Evolutionary conservation across 2,113 vertebrate genomes (phyloP), one percentile per base, ranked within the genome.

Genomic region (Oncorhynchus gorbuscha): DNA sequence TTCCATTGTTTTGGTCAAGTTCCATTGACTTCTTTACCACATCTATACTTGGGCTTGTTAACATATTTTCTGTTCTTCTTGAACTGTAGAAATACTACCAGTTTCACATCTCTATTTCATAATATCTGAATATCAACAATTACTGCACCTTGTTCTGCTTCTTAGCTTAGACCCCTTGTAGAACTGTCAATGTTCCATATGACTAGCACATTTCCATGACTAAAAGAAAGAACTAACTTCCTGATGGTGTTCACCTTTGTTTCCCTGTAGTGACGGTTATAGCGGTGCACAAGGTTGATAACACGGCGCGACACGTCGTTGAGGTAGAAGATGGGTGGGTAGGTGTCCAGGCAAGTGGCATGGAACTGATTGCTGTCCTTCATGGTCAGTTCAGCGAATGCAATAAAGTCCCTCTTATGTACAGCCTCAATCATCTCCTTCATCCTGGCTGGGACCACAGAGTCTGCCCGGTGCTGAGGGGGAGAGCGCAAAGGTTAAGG

Each of bases 311-410:
- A 99, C 55, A 94, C 75, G 61, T 94, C 93, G 0, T 78, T 98
- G 69, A 99, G 95, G 92, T 99, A 99, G 83, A 96, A 97, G 87
- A 99, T 96, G 28, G 98, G 98, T 0, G 97, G 98, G 84, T 95
- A 97, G 22, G 97, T 99, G 90, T 99, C 98, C 0, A 99, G 93
- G 87, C 98, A 99, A 73, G 94, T 97, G 85, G 98, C 96, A 0
- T 99, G 98, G 83, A 98, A 98, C 90, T 99, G 98, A 91, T 98
- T 99, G 88, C 98, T 99, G 89, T 99, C 97, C 82, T 91, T 93
- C 97, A 99, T 99, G 84, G 97, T 95, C 55, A 99, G 92, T 82
- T 94, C 92, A 26, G 93, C 97, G 0, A 99, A 99, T 0, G 85
- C 85, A 72, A 92, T 80, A 0, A 99, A 99, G 87, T 99, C 92